Evolutionary conservation across 2,113 vertebrate genomes (phyloP), one percentile per base, ranked within the genome.

Genomic region (Tapirus terrestris): DNA sequence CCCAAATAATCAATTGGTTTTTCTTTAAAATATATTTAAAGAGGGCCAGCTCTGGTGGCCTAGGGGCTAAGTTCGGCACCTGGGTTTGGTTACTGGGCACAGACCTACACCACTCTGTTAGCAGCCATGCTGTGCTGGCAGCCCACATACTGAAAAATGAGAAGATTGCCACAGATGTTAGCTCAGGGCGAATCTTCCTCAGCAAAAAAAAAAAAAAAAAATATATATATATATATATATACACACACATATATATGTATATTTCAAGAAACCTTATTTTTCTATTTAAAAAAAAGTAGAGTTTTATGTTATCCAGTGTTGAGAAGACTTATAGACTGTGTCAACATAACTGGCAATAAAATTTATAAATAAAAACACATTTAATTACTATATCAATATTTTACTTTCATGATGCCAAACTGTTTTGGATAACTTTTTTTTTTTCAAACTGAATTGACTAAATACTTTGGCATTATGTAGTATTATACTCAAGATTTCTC

Each of bases 311-410:
- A 83, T 36, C 3, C 39, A 63, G 53, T 9, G 17, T 87, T 90
- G 21, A 82, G 43, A 86, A 17, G 58, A n/a, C 29, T 76, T 43
- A 94, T 43, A 18, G 51, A 67, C 6, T 61, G 17, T 51, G 5
- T 23, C 58, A 93, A 31, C 5, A 11, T 61, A 65, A 63, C 2
- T 80, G 14, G 4, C 70, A 90, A 53, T 56, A 68, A 89, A 68
- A 67, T 80, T 33, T 94, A 60, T 84, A 77, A 72, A 63, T 65
- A 67, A 83, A 88, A 96, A 25, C 2, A 87, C 83, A 90, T 68
- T 61, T 60, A 89, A 86, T 72, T 45, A 51, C 5, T 65, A 6
- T 3, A 20, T 65, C 2, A 85, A 81, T 96, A 10, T 61, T 89
- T 84, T 76, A 75, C 5, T 18, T 43, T 12, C 12, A 17, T 51